Evolutionary conservation across 2,113 vertebrate species (phyloP).

Genomic region (Nibea albiflora): DNA sequence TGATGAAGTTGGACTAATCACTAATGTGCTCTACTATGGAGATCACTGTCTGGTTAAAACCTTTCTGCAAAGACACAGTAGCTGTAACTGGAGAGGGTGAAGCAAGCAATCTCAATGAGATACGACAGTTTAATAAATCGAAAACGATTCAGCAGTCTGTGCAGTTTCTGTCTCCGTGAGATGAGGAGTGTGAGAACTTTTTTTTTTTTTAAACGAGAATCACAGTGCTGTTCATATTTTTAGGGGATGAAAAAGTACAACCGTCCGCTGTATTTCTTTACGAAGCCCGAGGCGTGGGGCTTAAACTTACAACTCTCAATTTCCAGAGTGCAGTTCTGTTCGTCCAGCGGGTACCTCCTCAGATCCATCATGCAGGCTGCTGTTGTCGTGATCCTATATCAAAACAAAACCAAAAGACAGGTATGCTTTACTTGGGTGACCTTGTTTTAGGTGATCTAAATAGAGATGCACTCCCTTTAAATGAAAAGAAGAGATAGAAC

Average conservation of each 20-base stretch:
- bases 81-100: conserved; percentile 26
- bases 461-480: not conserved
- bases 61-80: conserved; percentile 17
- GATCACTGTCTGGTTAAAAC: conserved; percentile 39
- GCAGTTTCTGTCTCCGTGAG: conserved; percentile 57
- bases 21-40: conserved; percentile 21
- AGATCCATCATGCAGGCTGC: conserved; percentile 99
- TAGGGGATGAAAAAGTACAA: conserved; percentile 41
- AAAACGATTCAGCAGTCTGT: conserved; percentile 54
- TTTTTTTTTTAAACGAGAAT: conserved; percentile 49
- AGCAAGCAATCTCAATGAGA: conserved; percentile 43
- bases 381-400: conserved; percentile 96
- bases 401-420: conserved; percentile 33
- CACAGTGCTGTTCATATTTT: conserved; percentile 56
- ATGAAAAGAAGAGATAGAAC: not conserved
- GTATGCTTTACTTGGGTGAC: not conserved
- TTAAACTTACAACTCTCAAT: conserved; percentile 97
- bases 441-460: not conserved
- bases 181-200: conserved; percentile 50
- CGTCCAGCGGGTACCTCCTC: conserved; percentile 94
- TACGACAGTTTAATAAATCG: conserved; percentile 67
- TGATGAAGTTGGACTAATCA: conserved; percentile 40
- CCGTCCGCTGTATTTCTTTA: conserved; percentile 37
- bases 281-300: conserved; percentile 12
- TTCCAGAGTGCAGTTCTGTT: conserved; percentile 97